Evolutionary conservation across 2,888 invertebrate genomes (phyloP).

Genomic region (Eristalis pertinax): DNA sequence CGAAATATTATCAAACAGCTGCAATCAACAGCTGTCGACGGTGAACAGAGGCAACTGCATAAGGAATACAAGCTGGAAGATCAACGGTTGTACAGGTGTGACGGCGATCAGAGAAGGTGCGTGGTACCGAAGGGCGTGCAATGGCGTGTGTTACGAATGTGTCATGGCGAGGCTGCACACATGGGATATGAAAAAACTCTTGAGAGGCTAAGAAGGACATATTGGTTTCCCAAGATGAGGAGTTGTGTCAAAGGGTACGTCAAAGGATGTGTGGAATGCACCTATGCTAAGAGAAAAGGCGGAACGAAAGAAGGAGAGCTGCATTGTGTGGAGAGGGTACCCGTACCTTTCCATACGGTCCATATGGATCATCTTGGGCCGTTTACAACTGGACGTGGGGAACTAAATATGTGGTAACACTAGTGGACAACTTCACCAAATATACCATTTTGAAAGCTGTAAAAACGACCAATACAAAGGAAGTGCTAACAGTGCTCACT

Average conservation of each 20-base stretch:
- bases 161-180: too few species aligned
- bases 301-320: conserved; percentile 35
- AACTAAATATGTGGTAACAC: conserved; percentile 22
- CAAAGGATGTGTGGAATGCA: conserved; percentile 36
- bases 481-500: conserved; percentile 1
- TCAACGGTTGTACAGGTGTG: too few species aligned
- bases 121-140: too few species aligned
- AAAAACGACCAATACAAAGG: background rate
- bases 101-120: too few species aligned
- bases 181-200: background rate
- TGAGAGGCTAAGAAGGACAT: conserved; percentile 8
- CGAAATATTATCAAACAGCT: too few species aligned
- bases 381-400: conserved; percentile 21
- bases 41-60: too few species aligned
- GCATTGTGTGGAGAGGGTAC: conserved; percentile 28
- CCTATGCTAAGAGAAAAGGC: conserved; percentile 27
- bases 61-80: too few species aligned
- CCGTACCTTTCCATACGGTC: conserved; percentile 36
- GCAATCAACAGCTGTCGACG: too few species aligned
- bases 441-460: conserved; percentile 5
- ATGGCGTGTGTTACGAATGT: too few species aligned
- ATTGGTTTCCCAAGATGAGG: conserved; percentile 40
- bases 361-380: conserved; percentile 46
- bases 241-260: conserved; percentile 25
- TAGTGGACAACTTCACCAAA: conserved; percentile 50